A percentile compares a stretch with the other conserved stretches of the same genome.
Evolutionary conservation across 2,113 vertebrate species (phyloP).

Genomic region (Empidonax alnorum): DNA sequence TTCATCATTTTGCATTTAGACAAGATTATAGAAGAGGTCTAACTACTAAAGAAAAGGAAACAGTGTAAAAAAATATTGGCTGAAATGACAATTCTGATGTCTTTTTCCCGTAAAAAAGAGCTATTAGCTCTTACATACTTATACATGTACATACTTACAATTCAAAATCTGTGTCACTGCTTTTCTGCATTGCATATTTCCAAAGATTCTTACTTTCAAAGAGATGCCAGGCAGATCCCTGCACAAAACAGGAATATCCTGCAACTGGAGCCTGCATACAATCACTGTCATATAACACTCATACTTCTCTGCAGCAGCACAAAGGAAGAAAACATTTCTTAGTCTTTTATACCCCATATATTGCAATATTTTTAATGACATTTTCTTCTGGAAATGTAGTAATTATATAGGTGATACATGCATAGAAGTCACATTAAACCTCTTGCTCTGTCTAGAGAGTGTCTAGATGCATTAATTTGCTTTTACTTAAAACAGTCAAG

Average conservation of each 20-base stretch:
- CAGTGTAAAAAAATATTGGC: not conserved
- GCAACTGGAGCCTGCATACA: not conserved
- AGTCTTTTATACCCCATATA: not conserved
- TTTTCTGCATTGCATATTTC: not conserved
- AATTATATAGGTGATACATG: not conserved
- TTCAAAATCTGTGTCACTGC: not conserved
- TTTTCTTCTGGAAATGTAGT: not conserved
- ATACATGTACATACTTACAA: not conserved
- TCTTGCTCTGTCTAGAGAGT: not conserved
- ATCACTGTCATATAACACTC: not conserved
- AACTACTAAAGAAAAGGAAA: not conserved
- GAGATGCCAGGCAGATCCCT: not conserved
- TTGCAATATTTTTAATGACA: not conserved
- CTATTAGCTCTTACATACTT: not conserved
- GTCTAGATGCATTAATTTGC: not conserved
- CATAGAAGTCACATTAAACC: not conserved
- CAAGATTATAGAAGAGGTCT: not conserved
- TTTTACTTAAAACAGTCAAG: not conserved
- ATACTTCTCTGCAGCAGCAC: not conserved
- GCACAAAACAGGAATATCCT: not conserved
- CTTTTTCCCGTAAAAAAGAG: not conserved
- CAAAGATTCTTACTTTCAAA: not conserved
- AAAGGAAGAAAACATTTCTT: not conserved
- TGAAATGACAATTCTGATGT: not conserved
- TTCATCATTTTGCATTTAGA: not conserved